Percentiles rank a stretch among this genome's conserved stretches.
These are phyloP conservation scores for Brachystomella parvula DNA, from an alignment of 1,140 invertebrate species.

Conservation along the genomic window DNA sequence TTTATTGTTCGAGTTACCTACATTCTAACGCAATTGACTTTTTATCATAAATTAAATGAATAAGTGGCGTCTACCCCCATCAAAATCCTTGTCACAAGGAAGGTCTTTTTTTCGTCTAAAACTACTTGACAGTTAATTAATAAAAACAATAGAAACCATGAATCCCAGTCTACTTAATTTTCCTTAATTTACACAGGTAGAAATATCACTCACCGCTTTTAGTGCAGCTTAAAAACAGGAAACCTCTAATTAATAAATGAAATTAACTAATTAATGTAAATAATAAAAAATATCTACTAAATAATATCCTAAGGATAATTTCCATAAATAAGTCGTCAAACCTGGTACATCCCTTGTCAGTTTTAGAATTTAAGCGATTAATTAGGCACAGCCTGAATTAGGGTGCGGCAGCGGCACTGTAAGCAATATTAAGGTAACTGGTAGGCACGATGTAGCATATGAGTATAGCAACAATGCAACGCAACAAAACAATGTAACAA, in stretches of 20 bases:
- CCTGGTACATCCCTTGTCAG: background rate
- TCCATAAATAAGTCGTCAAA: background rate
- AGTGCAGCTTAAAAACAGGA: too few relatives aligned
- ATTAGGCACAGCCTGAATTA: slow-evolving; percentile 3
- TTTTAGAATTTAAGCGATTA: background rate
- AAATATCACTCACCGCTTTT: too few relatives aligned
- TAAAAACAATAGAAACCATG: background rate
- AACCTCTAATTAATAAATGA: too few relatives aligned
- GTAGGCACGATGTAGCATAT: too few relatives aligned
- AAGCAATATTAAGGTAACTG: background rate
- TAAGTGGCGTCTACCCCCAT: too few relatives aligned
- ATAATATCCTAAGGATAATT: background rate
- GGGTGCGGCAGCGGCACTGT: background rate
- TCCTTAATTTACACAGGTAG: background rate
- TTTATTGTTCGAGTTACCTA: too few relatives aligned
- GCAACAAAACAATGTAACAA: background rate
- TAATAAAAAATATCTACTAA: background rate
- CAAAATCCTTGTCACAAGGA: slow-evolving; percentile 3
- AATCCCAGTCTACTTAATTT: background rate
- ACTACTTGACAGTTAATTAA: background rate
- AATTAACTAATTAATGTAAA: background rate
- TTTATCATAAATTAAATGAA: too few relatives aligned
- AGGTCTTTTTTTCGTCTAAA: background rate
- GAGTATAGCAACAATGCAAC: background rate
- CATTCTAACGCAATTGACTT: too few relatives aligned